Percentiles rank a stretch among this genome's conserved stretches.
These are phyloP conservation scores for Drosophila neotestacea DNA, from an alignment of 2,888 invertebrate species.

Conservation along the genomic window DNA sequence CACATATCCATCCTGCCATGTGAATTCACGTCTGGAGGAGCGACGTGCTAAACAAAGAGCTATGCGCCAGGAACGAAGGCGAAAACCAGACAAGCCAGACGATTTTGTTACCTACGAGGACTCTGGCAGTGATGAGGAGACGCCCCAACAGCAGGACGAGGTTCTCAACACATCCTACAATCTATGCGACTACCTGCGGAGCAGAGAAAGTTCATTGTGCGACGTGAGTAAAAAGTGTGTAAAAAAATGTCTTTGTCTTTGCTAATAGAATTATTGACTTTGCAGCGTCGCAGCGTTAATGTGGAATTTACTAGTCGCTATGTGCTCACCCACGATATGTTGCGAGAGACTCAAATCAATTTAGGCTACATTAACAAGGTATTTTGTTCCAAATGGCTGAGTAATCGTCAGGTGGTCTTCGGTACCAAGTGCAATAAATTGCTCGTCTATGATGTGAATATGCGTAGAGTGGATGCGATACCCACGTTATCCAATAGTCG, in stretches of 20 bases:
- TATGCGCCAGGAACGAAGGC: constrained; percentile 88
- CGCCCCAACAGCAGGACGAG: constrained; percentile 89
- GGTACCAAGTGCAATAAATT: constrained; percentile 99
- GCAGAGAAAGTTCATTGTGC: constrained; percentile 90
- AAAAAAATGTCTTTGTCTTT: neutral
- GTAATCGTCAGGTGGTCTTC: constrained; percentile 96
- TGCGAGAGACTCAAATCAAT: constrained; percentile 93
- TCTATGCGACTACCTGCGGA: constrained; percentile 93
- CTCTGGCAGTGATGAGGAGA: constrained; percentile 94
- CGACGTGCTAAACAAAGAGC: constrained; percentile 88
- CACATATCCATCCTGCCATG: constrained; percentile 91
- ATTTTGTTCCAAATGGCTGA: constrained; percentile 98
- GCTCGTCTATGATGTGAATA: constrained; percentile 96
- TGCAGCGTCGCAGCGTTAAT: constrained; percentile 88
- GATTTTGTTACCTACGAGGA: constrained; percentile 96
- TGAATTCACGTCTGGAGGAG: constrained; percentile 90
- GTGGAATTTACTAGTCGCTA: constrained; percentile 94
- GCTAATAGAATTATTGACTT: neutral
- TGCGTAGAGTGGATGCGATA: constrained; percentile 94
- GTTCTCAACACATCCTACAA: constrained; percentile 92
- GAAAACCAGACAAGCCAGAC: constrained; percentile 94
- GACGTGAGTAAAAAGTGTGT: constrained; percentile 86
- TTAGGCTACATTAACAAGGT: constrained; percentile 96
- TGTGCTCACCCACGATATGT: constrained; percentile 95
- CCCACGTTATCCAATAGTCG: constrained; percentile 91